Conservation (phyloP, 2,113 vertebrate genomes). For the Eublepharis macularius region DNA sequence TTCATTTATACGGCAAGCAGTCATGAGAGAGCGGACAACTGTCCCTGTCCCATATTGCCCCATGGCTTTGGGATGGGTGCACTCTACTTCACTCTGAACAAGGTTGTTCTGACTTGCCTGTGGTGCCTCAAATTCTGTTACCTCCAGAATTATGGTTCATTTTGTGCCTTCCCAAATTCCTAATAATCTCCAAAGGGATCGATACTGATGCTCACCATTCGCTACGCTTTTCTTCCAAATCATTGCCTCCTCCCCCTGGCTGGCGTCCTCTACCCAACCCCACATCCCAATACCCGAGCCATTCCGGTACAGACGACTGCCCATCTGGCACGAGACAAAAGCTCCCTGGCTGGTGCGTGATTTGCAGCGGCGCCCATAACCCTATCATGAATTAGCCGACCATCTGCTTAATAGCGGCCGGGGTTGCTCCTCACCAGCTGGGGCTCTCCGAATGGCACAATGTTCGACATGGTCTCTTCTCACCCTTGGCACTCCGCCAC, state of each 20-base stretch:
- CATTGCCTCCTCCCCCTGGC: not conserved
- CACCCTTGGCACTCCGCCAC: not conserved
- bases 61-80: too few species aligned
- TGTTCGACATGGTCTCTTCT: not conserved
- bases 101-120: too few species aligned
- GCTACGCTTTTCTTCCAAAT: not conserved
- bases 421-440: not conserved
- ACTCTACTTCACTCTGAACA: too few species aligned
- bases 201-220: not conserved
- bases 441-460: not conserved
- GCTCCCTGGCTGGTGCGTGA: not conserved
- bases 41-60: too few species aligned
- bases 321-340: conserved; percentile 8
- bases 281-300: not conserved
- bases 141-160: too few species aligned
- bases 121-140: too few species aligned
- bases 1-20: too few species aligned
- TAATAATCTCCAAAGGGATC: not conserved
- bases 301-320: not conserved
- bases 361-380: not conserved
- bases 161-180: not conserved
- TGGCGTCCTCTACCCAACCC: not conserved
- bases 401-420: conserved; percentile 6
- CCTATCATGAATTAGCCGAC: not conserved
- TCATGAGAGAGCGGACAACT: too few species aligned